Base-by-base conservation (phyloP, 2,888 invertebrate species). In the Stenoptilia bipunctidactyla region DNA sequence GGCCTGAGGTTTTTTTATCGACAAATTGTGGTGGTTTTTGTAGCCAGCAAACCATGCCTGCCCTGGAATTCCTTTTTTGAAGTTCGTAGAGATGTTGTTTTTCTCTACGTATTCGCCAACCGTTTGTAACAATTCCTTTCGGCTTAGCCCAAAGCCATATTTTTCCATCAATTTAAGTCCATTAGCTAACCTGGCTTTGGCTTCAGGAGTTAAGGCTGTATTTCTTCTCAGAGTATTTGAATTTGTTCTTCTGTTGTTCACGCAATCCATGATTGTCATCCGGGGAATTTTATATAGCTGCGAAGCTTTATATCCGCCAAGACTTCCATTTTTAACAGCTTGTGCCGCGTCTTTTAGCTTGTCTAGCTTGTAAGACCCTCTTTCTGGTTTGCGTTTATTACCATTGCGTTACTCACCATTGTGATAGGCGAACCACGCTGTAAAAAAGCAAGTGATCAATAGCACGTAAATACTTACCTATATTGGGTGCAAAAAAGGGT, bases 251-350 rank as follows among this genome's bases (percentile, higher is more conserved):
- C 25, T 47, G 10, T 36, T 40, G 9, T 37, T 30, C 1, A 45
- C 45, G 13, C 41, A 43, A 35, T 47, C 43, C 43, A 45, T 47
- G 9, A 43, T 40, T 1, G 41, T 44, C 41, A 42, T 44, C n/a
- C 44, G 9, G 12, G 41, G 41, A 13, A 44, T 41, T 12, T 46
- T 27, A 37, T 44, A 47, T 20, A 10, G 2, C 34, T 40, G n/a
- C 30, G 46, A 33, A 34, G 46, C 46, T 13, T 8, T 15, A 15
- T 46, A 46, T n/a, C 40, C 43, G 27, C 40, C 39, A 8, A 42
- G 13, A 12, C 27, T 13, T 8, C 37, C 42, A 39, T 15, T 39
- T 40, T 38, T 13, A 14, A 48, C 44, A 1, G 27, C 38, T 37
- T 37, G 13, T 13, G 46, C 41, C 27, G 48, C 48, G 38, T 37